A percentile compares a stretch with the other conserved stretches of the same genome.
These are phyloP conservation scores for Lycodopsis pacificus DNA, from an alignment of 2,797 vertebrate genomes.

Conservation along the genomic window DNA sequence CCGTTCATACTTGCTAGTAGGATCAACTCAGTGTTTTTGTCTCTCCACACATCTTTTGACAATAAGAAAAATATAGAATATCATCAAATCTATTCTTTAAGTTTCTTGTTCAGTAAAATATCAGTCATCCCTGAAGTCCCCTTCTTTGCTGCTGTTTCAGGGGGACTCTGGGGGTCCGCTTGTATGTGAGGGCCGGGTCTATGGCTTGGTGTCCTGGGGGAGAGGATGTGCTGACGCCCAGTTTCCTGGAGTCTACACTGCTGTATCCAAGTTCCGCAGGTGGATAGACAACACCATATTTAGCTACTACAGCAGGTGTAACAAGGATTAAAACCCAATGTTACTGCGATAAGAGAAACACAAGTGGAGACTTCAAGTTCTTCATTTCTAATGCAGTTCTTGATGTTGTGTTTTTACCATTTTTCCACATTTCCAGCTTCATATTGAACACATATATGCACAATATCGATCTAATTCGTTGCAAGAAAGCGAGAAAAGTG, in stretches of 20 bases:
- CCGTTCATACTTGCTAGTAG: not conserved
- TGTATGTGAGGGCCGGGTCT: slow-evolving; percentile 85
- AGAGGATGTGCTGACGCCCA: slow-evolving; percentile 79
- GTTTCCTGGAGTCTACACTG: slow-evolving; percentile 86
- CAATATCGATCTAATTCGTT: not conserved
- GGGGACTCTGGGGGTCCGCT: slow-evolving; percentile 88
- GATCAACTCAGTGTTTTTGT: not conserved
- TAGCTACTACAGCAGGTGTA: slow-evolving; percentile 79
- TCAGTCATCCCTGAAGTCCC: not conserved
- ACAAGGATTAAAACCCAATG: slow-evolving; percentile 49
- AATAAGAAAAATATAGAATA: not conserved
- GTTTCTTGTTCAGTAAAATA: not conserved
- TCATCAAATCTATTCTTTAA: not conserved
- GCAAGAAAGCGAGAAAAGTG: not conserved
- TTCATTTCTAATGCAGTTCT: slow-evolving; percentile 41
- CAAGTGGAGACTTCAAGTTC: not conserved
- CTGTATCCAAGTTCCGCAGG: slow-evolving; percentile 82
- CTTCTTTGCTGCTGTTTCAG: slow-evolving; percentile 61
- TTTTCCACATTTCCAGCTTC: slow-evolving; percentile 23
- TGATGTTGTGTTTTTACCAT: slow-evolving; percentile 23
- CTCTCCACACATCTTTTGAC: not conserved
- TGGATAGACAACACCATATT: slow-evolving; percentile 88
- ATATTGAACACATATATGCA: not conserved
- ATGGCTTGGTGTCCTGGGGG: slow-evolving; percentile 88
- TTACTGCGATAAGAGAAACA: not conserved